phyloP scores from a whole-genome alignment of 2,797 vertebrate genomes.

The Phataginus tricuspis region DNA sequence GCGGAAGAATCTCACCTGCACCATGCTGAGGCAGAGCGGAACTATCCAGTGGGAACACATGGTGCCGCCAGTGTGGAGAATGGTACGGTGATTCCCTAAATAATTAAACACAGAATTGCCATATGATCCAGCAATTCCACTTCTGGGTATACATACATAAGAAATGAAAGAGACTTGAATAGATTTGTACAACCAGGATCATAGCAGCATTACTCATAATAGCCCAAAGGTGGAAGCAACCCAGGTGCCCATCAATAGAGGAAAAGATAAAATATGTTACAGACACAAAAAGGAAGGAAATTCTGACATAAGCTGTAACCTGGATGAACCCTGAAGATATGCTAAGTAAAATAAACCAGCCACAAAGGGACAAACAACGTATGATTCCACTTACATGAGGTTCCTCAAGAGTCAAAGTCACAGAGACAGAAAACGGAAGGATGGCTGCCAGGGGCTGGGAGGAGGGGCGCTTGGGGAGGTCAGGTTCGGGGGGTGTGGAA shows the following conservation, averaged over 20 bases:
- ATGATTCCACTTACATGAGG: background rate
- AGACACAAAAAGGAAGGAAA: background rate
- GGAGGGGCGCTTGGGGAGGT: background rate
- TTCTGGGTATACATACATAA: background rate
- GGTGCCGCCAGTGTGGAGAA: background rate
- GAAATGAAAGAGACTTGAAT: background rate
- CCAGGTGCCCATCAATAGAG: background rate
- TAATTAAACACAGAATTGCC: background rate
- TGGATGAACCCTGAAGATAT: background rate
- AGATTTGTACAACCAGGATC: background rate
- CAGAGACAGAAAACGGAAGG: background rate
- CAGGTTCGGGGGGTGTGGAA: background rate
- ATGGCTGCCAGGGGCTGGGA: background rate
- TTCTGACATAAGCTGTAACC: background rate
- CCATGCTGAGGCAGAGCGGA: background rate
- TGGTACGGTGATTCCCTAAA: background rate
- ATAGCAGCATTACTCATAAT: background rate
- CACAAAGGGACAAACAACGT: background rate
- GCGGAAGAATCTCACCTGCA: background rate
- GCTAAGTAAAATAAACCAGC: background rate
- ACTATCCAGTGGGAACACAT: background rate
- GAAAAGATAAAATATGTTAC: background rate
- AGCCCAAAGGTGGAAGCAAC: background rate
- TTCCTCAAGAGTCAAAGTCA: background rate
- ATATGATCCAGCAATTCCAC: background rate